Base-by-base conservation (phyloP, 2,888 invertebrate species). In the Arge pagana region DNA sequence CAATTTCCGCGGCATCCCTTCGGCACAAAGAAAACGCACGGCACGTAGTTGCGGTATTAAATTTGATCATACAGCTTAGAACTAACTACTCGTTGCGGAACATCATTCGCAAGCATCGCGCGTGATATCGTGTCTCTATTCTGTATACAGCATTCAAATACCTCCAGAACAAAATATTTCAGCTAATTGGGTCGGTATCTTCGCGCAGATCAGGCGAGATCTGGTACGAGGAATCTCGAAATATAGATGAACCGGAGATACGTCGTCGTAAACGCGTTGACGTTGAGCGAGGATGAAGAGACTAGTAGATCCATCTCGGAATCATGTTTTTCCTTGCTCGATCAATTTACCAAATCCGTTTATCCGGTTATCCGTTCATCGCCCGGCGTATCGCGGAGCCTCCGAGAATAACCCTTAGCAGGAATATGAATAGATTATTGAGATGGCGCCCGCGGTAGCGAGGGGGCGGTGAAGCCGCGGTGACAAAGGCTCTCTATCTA, bases 401-500 rank as follows among this genome's bases (percentile, higher is more conserved):
- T n/a, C 26, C 41, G 35, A 33, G 36, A 43, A 48, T 40, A 49
- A 53, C 49, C 49, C 48, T 41, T 26, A 57, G 61, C 52, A 67
- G 64, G 65, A 65, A 63, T 62, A 60, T 65, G 66, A 68, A 68
- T 66, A 63, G 63, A 66, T 66, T 62, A 68, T 66, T 64, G 65
- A 50, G 31, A 41, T 52, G 31, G 54, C 42, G 28, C 40, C 31
- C 15, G 24, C 23, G 26, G 31, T 16, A 52, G 48, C 7, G 37
- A 53, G 28, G 35, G 30, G 24, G 35, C 30, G 43, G 24, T 31
- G 57, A 53, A 52, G 41, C 42, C 33, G 49, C 50, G 58, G 53
- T 60, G 64, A 66, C 65, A 66, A 72, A 72, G 71, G 72, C 71
- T 70, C 66, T 70, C 65, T 60, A 58, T 39, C 50, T 57, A 57